phyloP scores from a whole-genome alignment of 2,797 vertebrate species.

The Fringilla coelebs region DNA sequence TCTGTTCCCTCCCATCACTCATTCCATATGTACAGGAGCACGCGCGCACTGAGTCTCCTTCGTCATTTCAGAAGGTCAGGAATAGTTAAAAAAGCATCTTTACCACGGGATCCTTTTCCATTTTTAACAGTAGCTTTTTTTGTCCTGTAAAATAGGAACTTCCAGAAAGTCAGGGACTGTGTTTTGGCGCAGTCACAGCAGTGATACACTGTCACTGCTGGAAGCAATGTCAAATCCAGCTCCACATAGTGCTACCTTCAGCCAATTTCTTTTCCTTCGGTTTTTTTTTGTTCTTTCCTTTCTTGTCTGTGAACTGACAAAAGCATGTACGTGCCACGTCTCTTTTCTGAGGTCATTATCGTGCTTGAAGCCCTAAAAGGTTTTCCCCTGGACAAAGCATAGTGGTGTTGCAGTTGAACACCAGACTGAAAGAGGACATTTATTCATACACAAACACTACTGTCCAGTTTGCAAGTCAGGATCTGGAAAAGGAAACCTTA shows the following conservation, averaged over 20 bases:
- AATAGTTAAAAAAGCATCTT: background rate
- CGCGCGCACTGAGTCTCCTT: background rate
- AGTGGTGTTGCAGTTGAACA: background rate
- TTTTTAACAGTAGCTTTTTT: background rate
- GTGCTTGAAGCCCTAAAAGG: background rate
- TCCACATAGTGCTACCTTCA: background rate
- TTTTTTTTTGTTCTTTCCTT: background rate
- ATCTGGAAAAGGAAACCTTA: background rate
- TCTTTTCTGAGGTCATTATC: background rate
- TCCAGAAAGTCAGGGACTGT: background rate
- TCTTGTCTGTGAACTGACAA: background rate
- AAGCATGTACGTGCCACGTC: background rate
- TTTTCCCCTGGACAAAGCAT: slow-evolving; percentile 13
- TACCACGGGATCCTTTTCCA: background rate
- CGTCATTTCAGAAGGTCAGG: background rate
- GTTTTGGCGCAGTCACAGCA: background rate
- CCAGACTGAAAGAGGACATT: background rate
- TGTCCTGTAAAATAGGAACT: background rate
- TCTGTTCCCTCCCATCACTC: background rate
- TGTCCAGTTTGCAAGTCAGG: background rate
- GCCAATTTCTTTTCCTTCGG: background rate
- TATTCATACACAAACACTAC: background rate
- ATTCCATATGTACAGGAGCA: background rate
- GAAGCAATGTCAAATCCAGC: background rate
- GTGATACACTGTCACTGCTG: background rate